A percentile compares a stretch with the other conserved stretches of the same genome.
Conservation (phyloP, 1,140 invertebrate species). For the Macrosteles quadrilineatus region DNA sequence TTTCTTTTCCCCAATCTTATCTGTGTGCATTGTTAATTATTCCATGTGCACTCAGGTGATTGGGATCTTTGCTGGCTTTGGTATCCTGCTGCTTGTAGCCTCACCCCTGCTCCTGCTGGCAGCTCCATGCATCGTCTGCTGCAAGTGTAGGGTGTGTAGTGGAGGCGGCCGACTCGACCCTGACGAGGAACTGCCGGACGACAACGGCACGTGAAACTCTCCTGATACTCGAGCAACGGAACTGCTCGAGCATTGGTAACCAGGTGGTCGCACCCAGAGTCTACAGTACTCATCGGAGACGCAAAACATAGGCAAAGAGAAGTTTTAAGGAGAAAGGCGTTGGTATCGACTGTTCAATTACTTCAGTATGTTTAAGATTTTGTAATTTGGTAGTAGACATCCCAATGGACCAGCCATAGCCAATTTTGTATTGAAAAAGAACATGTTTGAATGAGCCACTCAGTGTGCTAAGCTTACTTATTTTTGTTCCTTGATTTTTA, state of each 20-base stretch:
- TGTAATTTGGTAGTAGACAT: too few relatives aligned
- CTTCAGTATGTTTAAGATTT: background rate
- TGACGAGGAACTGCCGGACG: conserved; percentile 43
- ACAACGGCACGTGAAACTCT: conserved; percentile 9
- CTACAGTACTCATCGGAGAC: background rate
- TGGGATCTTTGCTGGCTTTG: conserved; percentile 94
- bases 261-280: background rate
- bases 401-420: too few relatives aligned
- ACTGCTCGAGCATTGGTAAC: background rate
- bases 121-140: conserved; percentile 94
- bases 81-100: conserved; percentile 87
- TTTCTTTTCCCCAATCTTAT: too few relatives aligned
- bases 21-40: too few relatives aligned
- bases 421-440: too few relatives aligned
- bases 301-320: background rate
- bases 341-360: background rate
- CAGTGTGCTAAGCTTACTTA: too few relatives aligned
- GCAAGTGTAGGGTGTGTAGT: conserved; percentile 81
- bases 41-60: conserved; percentile 75
- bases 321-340: background rate
- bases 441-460: too few relatives aligned
- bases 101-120: conserved; percentile 90
- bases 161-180: conserved; percentile 44
- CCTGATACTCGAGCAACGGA: background rate
- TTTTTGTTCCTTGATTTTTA: too few relatives aligned